Base-by-base conservation (phyloP, 2,113 vertebrate genomes). In the Pogona vitticeps region DNA sequence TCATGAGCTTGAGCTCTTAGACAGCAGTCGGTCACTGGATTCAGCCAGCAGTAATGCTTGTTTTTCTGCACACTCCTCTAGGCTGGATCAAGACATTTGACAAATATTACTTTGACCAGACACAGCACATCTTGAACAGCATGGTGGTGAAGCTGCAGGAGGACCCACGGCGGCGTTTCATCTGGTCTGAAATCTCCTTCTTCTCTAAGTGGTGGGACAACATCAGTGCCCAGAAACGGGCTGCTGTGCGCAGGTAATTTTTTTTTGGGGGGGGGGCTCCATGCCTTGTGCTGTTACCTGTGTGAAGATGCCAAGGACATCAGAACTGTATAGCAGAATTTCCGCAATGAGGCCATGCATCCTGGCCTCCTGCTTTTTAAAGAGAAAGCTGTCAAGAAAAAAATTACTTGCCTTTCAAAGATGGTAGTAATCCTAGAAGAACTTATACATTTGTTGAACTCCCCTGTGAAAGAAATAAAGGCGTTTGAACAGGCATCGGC, bases 21-120 rank as follows among this genome's bases (percentile, higher is more conserved):
- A 6, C 1, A n/a, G 3, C n/a, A n/a, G n/a, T n/a, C n/a, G n/a
- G n/a, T n/a, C n/a, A n/a, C n/a, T n/a, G n/a, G n/a, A 28, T 31
- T 15, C 12, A 31, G 14, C 2, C 79, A 28, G 21, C 58, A 36
- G 61, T 67, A 31, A 75, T 21, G 38, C 23, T 56, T 10, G 38
- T 5, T 65, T 33, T 12, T 52, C 21, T 1, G 3, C 26, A 20
- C 13, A 26, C 71, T 3, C 40, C n/a, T 26, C 28, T 7, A 87
- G 99, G 99, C 90, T 99, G 99, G 99, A 92, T 99, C 94, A 99
- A 99, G 96, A 99, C 99, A n/a, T 99, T 99, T 46, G 98, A 99
- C 94, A 99, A 99, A 94, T 99, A 99, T 95, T 99, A 98, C 95
- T 95, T 94, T 0, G 99, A 99, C 94, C 99, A 99, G 96, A 99